Evolutionary conservation across 2,113 vertebrate species (phyloP), one percentile per base, ranked within the genome.

Genomic region (Ifrita kowaldi): DNA sequence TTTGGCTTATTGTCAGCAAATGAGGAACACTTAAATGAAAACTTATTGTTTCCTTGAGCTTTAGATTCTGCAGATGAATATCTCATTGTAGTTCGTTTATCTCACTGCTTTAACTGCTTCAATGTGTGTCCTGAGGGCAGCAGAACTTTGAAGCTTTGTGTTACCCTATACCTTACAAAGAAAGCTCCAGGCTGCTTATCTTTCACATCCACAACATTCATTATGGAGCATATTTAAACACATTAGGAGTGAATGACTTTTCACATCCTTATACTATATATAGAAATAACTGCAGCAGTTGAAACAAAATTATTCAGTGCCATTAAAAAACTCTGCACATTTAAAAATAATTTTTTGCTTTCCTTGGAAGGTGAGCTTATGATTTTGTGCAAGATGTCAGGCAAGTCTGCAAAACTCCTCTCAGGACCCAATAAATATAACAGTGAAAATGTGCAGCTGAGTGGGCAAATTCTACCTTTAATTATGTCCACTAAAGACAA

Each of bases 151-250:
- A 75, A 93, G 95, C 93, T 94, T 92, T 94, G 86, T 94, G 95
- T 96, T 96, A 97, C 77, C 71, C 65, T 94, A 94, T 84, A 89
- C 95, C 96, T 94, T 60, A 73, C 92, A 90, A 84, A 96, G 79
- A 74, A 89, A 94, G 88, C 96, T 95, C 90, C 47, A 55, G 96
- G 96, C 96, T 96, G 93, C 92, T 96, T 96, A 96, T 96, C 95
- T 95, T 93, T 46, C 86, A 94, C 85, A 95, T 94, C 90, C 95
- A 85, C 85, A 92, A 67, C 90, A 65, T 87, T 96, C 88, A 93
- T 94, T 92, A 92, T 28, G 22, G 37, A 87, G 76, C 64, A 39
- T 11, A 96, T 64, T 90, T 87, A 93, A 96, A 90, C 65, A 71
- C 68, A 84, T 87, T 94, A 84, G 80, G 76, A 95, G 87, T 5